Evolutionary conservation across 2,888 invertebrate genomes (phyloP).

Genomic region (Lysandra coridon): DNA sequence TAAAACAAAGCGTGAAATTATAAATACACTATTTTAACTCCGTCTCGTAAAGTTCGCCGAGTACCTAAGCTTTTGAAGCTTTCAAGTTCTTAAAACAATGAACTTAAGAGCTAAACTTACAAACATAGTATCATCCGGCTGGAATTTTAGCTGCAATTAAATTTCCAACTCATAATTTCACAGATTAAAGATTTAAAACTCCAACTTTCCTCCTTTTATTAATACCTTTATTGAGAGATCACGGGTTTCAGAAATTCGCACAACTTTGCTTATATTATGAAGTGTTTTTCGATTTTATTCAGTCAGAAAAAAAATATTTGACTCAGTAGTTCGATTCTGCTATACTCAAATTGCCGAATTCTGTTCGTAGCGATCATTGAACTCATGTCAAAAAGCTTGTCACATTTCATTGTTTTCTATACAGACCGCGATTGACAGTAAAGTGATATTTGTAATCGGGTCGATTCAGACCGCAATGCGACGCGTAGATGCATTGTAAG

Average conservation of each 20-base stretch:
- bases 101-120: background rate
- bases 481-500: too few relatives aligned
- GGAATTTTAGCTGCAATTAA: constrained; percentile 24
- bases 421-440: too few relatives aligned
- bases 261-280: background rate
- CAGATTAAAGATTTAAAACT: constrained; percentile 9
- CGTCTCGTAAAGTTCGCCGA: constrained; percentile 1
- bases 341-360: too few relatives aligned
- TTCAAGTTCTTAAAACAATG: constrained; percentile 1
- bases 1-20: background rate
- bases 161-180: constrained; percentile 22
- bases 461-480: too few relatives aligned
- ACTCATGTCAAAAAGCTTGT: too few relatives aligned
- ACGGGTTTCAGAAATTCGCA: background rate
- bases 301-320: background rate
- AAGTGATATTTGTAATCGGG: too few relatives aligned
- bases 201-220: background rate
- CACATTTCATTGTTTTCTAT: too few relatives aligned
- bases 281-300: background rate
- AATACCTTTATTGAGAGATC: background rate
- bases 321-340: background rate
- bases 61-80: constrained; percentile 17
- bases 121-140: constrained; percentile 16
- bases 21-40: background rate
- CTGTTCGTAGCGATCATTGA: too few relatives aligned